Conservation (phyloP, 2,113 vertebrate genomes). For the Protomyctophum bolini region DNA sequence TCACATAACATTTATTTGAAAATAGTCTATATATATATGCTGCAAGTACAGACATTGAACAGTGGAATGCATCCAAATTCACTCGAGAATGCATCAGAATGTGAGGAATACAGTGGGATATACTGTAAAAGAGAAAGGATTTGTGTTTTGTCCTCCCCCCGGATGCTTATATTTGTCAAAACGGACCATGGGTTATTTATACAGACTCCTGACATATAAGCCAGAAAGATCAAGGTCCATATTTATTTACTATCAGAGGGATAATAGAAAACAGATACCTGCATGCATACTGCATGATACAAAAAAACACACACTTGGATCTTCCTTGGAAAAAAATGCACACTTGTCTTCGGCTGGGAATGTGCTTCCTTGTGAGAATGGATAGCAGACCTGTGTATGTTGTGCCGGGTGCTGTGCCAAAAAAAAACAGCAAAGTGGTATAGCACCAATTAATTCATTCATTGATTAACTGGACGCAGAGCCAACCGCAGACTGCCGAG, state of each 20-base stretch:
- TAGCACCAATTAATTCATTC: no score
- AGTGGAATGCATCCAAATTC: no score
- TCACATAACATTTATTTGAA: no score
- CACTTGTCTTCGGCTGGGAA: conserved; percentile 6
- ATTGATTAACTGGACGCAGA: no score
- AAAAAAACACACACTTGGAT: not conserved
- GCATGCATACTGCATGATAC: conserved; percentile 16
- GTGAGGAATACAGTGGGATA: conserved; percentile 53
- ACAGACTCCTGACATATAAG: conserved; percentile 4
- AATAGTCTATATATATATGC: no score
- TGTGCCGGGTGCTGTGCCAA: not conserved
- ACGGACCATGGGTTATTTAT: no score
- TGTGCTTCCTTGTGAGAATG: conserved; percentile 7
- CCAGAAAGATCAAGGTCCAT: conserved; percentile 45
- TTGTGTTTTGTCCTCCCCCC: no score
- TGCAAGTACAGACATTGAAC: no score
- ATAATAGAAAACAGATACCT: conserved; percentile 29
- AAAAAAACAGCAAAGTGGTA: not conserved
- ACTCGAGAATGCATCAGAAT: conserved; percentile 34
- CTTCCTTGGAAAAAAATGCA: no score
- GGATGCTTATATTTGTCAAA: no score
- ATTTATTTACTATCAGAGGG: conserved; percentile 16
- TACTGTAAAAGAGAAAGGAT: no score
- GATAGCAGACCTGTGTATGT: conserved; percentile 4
- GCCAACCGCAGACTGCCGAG: no score